phyloP scores from a whole-genome alignment of 2,888 invertebrate genomes.

The Belgica antarctica region DNA sequence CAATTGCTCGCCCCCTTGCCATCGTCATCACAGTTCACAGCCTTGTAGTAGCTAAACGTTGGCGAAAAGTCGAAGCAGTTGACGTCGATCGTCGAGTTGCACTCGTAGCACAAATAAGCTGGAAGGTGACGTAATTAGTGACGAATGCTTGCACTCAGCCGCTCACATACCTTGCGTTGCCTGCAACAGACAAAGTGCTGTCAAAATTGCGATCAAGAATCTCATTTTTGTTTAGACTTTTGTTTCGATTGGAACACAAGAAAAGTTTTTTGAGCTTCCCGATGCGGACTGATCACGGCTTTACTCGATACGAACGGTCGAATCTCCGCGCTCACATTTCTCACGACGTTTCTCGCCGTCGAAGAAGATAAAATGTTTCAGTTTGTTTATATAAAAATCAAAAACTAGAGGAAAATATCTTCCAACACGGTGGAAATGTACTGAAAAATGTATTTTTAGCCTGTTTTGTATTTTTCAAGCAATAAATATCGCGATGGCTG shows the following conservation, averaged over 20 bases:
- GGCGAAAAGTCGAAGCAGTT: constrained; percentile 33
- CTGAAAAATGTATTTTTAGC: constrained; percentile 37
- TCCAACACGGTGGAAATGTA: constrained; percentile 1
- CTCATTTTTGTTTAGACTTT: background rate
- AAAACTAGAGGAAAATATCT: background rate
- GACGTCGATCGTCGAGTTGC: constrained; percentile 24
- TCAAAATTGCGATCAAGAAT: background rate
- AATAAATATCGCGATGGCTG: constrained; percentile 15
- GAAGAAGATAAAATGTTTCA: too few species aligned
- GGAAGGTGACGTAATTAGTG: too few species aligned
- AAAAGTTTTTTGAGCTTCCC: too few species aligned
- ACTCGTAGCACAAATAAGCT: constrained; percentile 33
- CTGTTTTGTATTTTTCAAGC: constrained; percentile 8
- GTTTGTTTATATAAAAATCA: constrained; percentile 38
- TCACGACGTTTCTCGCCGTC: too few species aligned
- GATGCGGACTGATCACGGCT: too few species aligned
- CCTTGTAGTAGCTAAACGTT: background rate
- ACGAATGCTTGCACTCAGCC: background rate
- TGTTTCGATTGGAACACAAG: background rate
- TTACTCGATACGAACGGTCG: too few species aligned
- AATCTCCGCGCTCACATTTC: constrained; percentile 14
- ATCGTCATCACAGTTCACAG: background rate
- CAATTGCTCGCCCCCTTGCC: background rate
- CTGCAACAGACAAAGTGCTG: background rate
- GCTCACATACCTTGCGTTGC: background rate